Percentiles rank a stretch among this genome's conserved stretches.
These are phyloP conservation scores for Tubulanus polymorphus DNA, from an alignment of 2,888 invertebrate genomes.

Conservation along the genomic window DNA sequence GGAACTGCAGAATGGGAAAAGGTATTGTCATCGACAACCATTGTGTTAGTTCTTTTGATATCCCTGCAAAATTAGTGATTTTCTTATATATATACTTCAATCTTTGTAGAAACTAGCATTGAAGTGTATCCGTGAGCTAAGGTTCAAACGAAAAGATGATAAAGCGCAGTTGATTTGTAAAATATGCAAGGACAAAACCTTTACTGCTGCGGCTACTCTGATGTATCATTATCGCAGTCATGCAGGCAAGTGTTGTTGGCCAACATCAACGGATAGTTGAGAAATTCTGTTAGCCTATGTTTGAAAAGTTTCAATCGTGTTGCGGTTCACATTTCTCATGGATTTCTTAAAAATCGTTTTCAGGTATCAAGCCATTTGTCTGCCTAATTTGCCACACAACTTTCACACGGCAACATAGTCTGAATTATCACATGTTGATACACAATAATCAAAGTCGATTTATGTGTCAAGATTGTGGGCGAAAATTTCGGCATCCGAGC, in stretches of 20 bases:
- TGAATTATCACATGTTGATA: slow-evolving; percentile 63
- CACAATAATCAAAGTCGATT: slow-evolving; percentile 62
- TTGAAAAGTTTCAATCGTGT: background rate
- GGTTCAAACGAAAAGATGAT: slow-evolving; percentile 35
- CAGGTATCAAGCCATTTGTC: slow-evolving; percentile 61
- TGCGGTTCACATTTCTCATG: no score
- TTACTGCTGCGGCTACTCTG: slow-evolving; percentile 61
- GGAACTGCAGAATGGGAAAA: slow-evolving; percentile 42
- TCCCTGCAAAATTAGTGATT: background rate
- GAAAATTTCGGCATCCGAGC: slow-evolving; percentile 62
- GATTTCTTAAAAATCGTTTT: slow-evolving; percentile 16
- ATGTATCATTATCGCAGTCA: slow-evolving; percentile 63
- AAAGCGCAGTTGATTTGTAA: slow-evolving; percentile 56
- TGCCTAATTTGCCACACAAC: slow-evolving; percentile 60
- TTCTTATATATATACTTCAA: background rate
- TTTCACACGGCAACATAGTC: slow-evolving; percentile 61
- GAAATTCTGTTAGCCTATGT: slow-evolving; percentile 3
- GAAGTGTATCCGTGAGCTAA: slow-evolving; percentile 53
- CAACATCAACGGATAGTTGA: slow-evolving; percentile 15
- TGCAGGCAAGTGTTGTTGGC: slow-evolving; percentile 51
- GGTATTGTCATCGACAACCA: no score
- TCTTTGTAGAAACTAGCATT: slow-evolving; percentile 55
- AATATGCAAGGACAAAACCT: slow-evolving; percentile 59
- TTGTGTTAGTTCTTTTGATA: background rate
- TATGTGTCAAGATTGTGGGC: slow-evolving; percentile 60